Evolutionary conservation across 2,113 vertebrate species (phyloP).

Genomic region (Nansenia antarctica): DNA sequence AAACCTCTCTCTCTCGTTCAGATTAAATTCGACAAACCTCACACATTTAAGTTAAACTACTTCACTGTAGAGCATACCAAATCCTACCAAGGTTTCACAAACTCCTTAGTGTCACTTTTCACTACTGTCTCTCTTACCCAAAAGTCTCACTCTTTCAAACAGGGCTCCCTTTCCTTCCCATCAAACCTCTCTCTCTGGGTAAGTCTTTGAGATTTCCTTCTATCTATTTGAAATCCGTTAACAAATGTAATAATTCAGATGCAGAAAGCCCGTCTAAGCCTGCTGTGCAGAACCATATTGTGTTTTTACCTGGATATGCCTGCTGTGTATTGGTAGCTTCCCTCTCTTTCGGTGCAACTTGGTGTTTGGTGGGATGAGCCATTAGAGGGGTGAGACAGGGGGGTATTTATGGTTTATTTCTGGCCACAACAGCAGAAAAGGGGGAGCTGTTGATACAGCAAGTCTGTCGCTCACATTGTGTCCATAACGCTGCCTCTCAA

Average conservation of each 20-base stretch:
- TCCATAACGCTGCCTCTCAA: slow-evolving; percentile 79
- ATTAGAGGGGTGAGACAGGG: slow-evolving; percentile 52
- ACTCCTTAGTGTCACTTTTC: not conserved
- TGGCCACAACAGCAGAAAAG: slow-evolving; percentile 85
- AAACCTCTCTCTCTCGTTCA: not conserved
- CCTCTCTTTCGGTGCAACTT: slow-evolving; percentile 56
- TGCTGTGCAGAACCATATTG: slow-evolving; percentile 7
- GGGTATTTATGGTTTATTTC: slow-evolving; percentile 85
- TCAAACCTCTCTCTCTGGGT: not conserved
- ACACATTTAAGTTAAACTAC: not conserved
- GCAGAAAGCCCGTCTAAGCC: not conserved
- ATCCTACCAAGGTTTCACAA: not conserved
- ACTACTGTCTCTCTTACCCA: not conserved
- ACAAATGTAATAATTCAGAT: not conserved
- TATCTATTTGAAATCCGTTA: not conserved
- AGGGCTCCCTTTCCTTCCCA: too few relatives aligned
- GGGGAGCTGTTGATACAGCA: slow-evolving; percentile 85
- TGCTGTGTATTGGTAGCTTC: slow-evolving; percentile 54
- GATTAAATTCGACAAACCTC: not conserved
- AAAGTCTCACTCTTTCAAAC: too few relatives aligned
- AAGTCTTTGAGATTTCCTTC: not conserved
- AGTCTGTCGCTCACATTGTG: slow-evolving; percentile 82
- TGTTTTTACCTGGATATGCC: slow-evolving; percentile 61
- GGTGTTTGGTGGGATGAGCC: slow-evolving; percentile 61
- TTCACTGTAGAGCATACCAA: not conserved